Percentiles rank a stretch among this genome's conserved stretches.
Conservation (phyloP, 2,797 vertebrate genomes). For the Myotis vivesi region DNA sequence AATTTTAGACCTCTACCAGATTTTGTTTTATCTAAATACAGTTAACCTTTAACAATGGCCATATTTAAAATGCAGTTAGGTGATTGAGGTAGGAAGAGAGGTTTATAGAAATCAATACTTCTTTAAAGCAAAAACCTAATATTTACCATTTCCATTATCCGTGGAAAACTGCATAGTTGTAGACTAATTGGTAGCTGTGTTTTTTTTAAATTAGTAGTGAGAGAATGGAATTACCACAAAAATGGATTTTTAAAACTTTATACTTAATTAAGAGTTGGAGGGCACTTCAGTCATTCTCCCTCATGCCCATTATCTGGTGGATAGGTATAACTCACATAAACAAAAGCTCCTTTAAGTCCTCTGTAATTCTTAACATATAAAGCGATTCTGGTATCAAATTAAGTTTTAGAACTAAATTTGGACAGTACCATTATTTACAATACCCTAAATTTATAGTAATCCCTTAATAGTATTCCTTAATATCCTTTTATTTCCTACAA, state of each 20-base stretch:
- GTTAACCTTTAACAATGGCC: neutral
- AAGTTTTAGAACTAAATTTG: neutral
- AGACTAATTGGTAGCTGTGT: neutral
- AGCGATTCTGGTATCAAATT: neutral
- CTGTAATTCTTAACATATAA: conserved; percentile 11
- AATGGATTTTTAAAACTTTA: neutral
- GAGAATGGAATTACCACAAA: neutral
- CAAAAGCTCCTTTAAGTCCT: neutral
- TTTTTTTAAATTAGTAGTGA: conserved; percentile 3
- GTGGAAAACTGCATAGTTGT: neutral
- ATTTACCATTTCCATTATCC: neutral
- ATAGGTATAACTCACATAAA: neutral
- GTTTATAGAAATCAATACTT: neutral
- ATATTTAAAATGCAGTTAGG: conserved; percentile 2
- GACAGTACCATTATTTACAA: neutral
- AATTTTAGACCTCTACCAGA: neutral
- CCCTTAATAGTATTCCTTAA: neutral
- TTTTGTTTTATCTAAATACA: conserved; percentile 12
- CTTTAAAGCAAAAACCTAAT: neutral
- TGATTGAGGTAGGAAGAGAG: neutral
- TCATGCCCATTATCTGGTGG: neutral
- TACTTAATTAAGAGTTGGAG: neutral
- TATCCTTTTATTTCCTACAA: neutral
- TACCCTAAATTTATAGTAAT: neutral
- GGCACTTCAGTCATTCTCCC: neutral